These are phyloP conservation scores for Dromiciops gliroides DNA, from an alignment of 2,113 vertebrate species.

Conservation along the genomic window DNA sequence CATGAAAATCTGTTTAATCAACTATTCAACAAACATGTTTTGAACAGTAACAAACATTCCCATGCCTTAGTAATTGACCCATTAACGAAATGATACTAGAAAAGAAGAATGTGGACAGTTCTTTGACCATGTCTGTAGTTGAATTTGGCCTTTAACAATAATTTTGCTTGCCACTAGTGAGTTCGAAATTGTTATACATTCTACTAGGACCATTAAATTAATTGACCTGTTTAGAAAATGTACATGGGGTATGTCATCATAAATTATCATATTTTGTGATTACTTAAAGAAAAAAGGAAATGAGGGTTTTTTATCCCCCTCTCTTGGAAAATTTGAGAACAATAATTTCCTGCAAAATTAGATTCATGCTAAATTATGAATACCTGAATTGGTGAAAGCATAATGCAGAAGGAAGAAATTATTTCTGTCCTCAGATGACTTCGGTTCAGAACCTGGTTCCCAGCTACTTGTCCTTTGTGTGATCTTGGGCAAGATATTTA, in stretches of 20 bases:
- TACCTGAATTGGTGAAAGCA: neutral
- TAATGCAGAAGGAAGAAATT: neutral
- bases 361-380: neutral
- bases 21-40: neutral
- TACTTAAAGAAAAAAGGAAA: constrained; percentile 6
- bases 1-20: neutral
- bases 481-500: neutral
- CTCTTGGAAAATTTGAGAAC: neutral
- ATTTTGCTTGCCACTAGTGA: neutral
- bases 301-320: neutral
- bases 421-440: neutral
- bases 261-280: neutral
- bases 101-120: neutral
- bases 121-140: constrained; percentile 7
- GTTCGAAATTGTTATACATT: neutral
- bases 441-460: neutral
- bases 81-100: neutral
- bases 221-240: constrained; percentile 10
- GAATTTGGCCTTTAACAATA: neutral
- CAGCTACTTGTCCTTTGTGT: neutral
- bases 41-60: neutral
- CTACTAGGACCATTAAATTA: constrained; percentile 13
- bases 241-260: neutral
- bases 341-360: neutral
- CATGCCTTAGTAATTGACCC: neutral